Evolutionary conservation across 2,113 vertebrate species (phyloP).

Genomic region (Pionites leucogaster): DNA sequence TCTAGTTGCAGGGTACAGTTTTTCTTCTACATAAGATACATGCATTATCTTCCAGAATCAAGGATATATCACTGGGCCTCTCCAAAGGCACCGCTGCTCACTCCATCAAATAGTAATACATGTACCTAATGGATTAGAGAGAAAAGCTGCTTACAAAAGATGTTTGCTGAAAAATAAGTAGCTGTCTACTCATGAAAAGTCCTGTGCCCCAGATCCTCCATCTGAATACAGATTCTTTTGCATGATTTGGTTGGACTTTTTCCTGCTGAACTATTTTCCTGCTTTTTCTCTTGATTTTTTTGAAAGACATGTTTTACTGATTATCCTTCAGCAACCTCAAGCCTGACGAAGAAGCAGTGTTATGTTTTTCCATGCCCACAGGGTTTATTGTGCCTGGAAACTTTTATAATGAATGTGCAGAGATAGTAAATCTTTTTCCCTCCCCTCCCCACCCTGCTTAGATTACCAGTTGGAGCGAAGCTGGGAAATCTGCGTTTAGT

Average conservation of each 20-base stretch:
- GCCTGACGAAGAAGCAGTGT: not conserved
- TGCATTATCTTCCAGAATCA: not conserved
- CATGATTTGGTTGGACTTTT: not conserved
- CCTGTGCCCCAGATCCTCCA: not conserved
- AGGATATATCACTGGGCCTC: not conserved
- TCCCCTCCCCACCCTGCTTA: not conserved
- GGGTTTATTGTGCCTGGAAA: conserved; percentile 37
- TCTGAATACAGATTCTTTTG: not conserved
- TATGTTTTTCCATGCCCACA: conserved; percentile 27
- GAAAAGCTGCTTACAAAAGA: not conserved
- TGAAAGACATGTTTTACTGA: conserved; percentile 31
- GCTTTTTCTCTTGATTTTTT: conserved; percentile 17
- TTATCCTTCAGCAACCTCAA: conserved; percentile 29
- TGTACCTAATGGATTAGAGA: not conserved
- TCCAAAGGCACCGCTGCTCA: not conserved
- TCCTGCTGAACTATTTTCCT: not conserved
- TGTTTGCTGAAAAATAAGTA: not conserved
- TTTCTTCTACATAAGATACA: rapidly evolving
- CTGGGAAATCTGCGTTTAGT: not conserved
- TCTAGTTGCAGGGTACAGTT: not conserved
- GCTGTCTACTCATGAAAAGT: not conserved
- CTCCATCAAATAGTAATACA: not conserved
- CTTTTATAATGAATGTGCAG: not conserved
- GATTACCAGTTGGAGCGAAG: not conserved
- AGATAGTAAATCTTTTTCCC: not conserved